Base-by-base conservation (phyloP, 1,140 invertebrate species). In the Paracyclopina nana region DNA sequence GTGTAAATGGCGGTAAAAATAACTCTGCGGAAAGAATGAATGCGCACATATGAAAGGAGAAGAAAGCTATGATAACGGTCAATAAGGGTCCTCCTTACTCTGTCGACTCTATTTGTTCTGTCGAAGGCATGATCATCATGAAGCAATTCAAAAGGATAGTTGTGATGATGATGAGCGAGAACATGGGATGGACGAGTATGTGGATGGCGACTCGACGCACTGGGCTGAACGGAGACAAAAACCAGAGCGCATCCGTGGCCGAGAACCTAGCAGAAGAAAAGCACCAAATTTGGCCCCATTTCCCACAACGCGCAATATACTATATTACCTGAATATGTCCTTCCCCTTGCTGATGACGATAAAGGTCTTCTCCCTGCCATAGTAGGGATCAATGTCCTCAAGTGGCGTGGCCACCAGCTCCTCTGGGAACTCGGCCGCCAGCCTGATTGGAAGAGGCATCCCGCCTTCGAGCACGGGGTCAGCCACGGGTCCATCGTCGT, bases 1-100 rank as follows among this genome's bases (percentile, higher is more conserved):
- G 87, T 92, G 78, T 97, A 97, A 77, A 96, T 94, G 70, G 82
- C 86, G 71, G 90, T 91, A 79, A 96, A 97, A 75, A 94, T 81
- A 73, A 94, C 87, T 81, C 91, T 53, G 20, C 8, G 29, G n/a
- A 9, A 30, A 48, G 6, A 48, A 48, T 27, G 2, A 46, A 46
- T 8, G 9, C 18, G 12, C 6, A 4, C 25, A 27, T 14, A 6
- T n/a, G 14, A 48, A 29, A 14, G 18, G 26, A 20, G 20, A 18
- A 42, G 40, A 8, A 6, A 16, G 40, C 11, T 11, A 42, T 12
- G 18, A 46, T 27, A n/a, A n/a, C n/a, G n/a, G n/a, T n/a, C n/a
- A n/a, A n/a, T n/a, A n/a, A n/a, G n/a, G n/a, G n/a, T 38, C 34
- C 12, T 24, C 85, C 85, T 88, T 74, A 96, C 88, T 96, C 90